Evolutionary conservation across 2,113 vertebrate genomes (phyloP).

Genomic region (Mus pahari): DNA sequence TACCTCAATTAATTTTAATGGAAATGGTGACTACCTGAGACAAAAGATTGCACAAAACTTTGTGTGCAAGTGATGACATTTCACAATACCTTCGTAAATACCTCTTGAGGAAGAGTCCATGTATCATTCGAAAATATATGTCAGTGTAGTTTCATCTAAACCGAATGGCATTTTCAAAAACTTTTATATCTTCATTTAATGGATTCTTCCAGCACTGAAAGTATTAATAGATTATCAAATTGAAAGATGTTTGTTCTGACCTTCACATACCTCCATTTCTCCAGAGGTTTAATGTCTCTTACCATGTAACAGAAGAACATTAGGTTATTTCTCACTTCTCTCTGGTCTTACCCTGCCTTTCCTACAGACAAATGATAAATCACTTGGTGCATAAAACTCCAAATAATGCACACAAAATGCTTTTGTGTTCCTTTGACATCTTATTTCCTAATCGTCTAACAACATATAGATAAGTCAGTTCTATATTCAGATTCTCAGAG

Average conservation of each 20-base stretch:
- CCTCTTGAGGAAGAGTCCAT: constrained; percentile 57
- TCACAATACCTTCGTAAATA: constrained; percentile 62
- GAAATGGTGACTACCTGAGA: constrained; percentile 1
- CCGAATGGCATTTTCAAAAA: constrained; percentile 76
- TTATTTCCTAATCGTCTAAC: constrained; percentile 12
- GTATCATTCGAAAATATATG: constrained; percentile 66
- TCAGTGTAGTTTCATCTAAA: constrained; percentile 65
- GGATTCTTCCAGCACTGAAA: constrained; percentile 66
- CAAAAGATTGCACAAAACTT: background rate
- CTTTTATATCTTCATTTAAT: constrained; percentile 78
- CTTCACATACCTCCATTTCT: constrained; percentile 70
- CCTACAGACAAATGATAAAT: constrained; percentile 49
- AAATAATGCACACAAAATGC: constrained; percentile 43
- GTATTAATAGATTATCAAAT: constrained; percentile 78
- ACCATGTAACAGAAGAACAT: constrained; percentile 39
- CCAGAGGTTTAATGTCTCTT: constrained; percentile 53
- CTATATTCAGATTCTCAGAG: background rate
- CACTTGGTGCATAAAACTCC: background rate
- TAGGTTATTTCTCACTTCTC: constrained; percentile 64
- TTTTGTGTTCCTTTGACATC: constrained; percentile 37
- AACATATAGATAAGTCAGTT: constrained; percentile 20
- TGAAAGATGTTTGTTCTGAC: constrained; percentile 80
- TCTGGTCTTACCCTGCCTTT: constrained; percentile 2
- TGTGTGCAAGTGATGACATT: constrained; percentile 69
- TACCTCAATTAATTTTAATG: constrained; percentile 52